Conservation (phyloP, 2,113 vertebrate species). For the Haemorhous mexicanus region DNA sequence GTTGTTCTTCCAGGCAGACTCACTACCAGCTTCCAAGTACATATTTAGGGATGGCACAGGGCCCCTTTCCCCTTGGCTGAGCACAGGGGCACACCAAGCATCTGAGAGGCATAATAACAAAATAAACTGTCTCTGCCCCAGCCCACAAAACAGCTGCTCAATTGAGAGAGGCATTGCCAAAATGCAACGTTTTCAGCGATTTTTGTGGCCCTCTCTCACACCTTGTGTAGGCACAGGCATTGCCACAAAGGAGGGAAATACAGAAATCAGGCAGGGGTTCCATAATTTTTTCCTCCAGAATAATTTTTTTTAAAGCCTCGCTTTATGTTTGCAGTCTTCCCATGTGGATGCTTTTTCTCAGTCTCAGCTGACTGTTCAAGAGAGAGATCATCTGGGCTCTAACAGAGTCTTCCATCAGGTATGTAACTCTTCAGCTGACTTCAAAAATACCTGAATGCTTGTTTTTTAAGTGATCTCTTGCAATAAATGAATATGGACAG, state of each 20-base stretch:
- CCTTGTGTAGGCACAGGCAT: neutral
- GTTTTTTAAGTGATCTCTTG: neutral
- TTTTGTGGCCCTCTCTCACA: neutral
- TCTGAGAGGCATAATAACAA: neutral
- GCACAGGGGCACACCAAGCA: neutral
- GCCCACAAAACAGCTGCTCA: neutral
- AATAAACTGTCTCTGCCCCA: neutral
- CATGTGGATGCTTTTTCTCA: slow-evolving; percentile 80
- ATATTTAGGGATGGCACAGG: neutral
- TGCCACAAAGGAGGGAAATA: neutral
- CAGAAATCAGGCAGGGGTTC: neutral
- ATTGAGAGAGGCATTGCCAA: neutral
- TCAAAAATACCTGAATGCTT: neutral
- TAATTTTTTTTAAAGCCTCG: neutral
- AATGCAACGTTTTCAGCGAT: neutral
- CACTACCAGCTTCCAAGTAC: neutral
- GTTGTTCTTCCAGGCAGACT: neutral
- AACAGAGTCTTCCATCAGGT: slow-evolving; percentile 81
- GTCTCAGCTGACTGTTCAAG: slow-evolving; percentile 70
- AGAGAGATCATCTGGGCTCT: slow-evolving; percentile 71
- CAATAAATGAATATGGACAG: neutral
- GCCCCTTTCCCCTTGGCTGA: neutral
- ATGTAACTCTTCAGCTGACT: neutral
- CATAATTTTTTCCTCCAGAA: neutral
- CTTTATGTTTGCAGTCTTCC: slow-evolving; percentile 70